Percentiles rank a stretch among this genome's conserved stretches.
These are phyloP conservation scores for Helobdella robusta DNA, from an alignment of 2,888 invertebrate species.

Conservation along the genomic window DNA sequence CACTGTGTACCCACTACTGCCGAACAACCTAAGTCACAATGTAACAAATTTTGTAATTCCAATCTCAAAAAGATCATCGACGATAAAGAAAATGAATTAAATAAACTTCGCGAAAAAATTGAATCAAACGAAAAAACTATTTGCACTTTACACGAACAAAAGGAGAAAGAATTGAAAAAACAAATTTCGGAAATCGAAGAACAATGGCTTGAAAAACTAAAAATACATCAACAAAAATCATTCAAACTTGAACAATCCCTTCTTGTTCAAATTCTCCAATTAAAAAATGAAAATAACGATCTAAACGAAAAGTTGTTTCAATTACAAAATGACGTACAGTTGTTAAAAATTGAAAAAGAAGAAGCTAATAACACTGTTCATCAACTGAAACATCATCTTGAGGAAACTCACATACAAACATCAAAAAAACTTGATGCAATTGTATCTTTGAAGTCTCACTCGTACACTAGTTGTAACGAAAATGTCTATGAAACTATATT, in stretches of 20 bases:
- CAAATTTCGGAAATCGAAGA: constrained; percentile 3
- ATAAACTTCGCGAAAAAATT: constrained; percentile 1
- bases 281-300: constrained; percentile 1
- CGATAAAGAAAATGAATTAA: neutral
- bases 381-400: neutral
- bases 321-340: neutral
- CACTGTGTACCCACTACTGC: too few relatives aligned
- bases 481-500: too few relatives aligned
- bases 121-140: constrained; percentile 3
- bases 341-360: neutral
- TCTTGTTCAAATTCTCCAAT: neutral
- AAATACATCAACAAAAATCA: neutral
- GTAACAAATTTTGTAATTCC: too few relatives aligned
- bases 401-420: constrained; percentile 3
- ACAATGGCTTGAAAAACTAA: constrained; percentile 11
- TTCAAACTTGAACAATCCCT: neutral
- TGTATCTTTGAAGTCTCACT: too few relatives aligned
- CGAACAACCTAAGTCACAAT: too few relatives aligned
- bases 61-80: too few relatives aligned
- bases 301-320: neutral
- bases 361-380: neutral
- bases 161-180: constrained; percentile 2
- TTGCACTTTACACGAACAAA: neutral
- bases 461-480: too few relatives aligned
- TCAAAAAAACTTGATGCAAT: constrained; percentile 11